These are phyloP conservation scores for Actinemys pallida DNA, from an alignment of 2,113 vertebrate species.

Conservation along the genomic window DNA sequence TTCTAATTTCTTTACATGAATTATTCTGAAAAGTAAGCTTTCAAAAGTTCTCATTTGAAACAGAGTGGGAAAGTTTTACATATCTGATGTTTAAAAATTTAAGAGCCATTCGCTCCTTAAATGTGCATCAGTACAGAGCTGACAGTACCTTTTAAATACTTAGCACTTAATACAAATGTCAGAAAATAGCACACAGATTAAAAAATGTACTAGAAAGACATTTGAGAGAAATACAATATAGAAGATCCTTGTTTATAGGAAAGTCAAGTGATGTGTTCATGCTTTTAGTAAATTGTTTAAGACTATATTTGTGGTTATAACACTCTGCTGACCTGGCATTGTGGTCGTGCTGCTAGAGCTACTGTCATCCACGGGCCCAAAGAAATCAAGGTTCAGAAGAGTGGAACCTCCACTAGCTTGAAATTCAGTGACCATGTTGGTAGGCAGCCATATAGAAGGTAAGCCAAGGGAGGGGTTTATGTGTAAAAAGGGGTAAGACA, in stretches of 20 bases:
- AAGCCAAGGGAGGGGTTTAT: conserved; percentile 87
- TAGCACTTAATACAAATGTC: conserved; percentile 46
- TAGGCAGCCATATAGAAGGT: conserved; percentile 87
- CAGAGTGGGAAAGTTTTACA: conserved; percentile 37
- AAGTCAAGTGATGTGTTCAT: conserved; percentile 86
- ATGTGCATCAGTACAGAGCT: conserved; percentile 47
- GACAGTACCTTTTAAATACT: conserved; percentile 62
- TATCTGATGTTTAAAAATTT: conserved; percentile 33
- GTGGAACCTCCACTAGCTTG: conserved; percentile 99
- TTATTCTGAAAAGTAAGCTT: conserved; percentile 27
- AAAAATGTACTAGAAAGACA: conserved; percentile 65
- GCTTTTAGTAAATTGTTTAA: conserved; percentile 79
- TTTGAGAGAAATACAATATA: conserved; percentile 52
- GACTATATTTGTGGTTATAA: conserved; percentile 80
- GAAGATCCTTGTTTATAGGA: conserved; percentile 85
- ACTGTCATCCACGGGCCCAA: conserved; percentile 99
- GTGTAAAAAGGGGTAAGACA: conserved; percentile 90
- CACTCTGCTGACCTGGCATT: conserved; percentile 97
- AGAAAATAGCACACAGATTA: conserved; percentile 67
- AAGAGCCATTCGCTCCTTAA: conserved; percentile 60
- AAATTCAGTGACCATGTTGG: conserved; percentile 87
- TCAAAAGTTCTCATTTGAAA: conserved; percentile 41
- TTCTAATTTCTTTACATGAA: conserved; percentile 29
- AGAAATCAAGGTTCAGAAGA: conserved; percentile 99
- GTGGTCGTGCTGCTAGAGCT: conserved; percentile 92